Evolutionary conservation across 2,113 vertebrate species (phyloP).

Genomic region (Origma solitaria): DNA sequence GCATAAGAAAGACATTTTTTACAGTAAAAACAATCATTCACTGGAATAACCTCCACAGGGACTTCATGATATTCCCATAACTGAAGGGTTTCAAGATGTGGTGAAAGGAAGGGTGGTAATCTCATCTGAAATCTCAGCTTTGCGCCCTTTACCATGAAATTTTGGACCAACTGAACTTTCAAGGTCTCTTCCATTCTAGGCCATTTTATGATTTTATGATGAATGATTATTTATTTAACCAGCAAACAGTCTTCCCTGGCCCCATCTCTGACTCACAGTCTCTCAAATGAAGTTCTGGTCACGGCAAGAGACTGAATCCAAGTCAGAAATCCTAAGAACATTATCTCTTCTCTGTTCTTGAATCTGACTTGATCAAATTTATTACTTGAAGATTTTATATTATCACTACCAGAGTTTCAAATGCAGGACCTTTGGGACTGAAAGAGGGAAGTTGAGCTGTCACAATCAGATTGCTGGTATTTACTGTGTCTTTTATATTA

Average conservation of each 20-base stretch:
- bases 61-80: rapidly evolving
- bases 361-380: neutral
- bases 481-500: neutral
- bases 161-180: neutral
- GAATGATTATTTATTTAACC: neutral
- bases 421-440: neutral
- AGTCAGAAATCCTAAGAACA: neutral
- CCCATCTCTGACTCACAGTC: neutral
- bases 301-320: neutral
- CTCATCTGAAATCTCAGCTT: neutral
- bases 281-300: neutral
- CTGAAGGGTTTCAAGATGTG: neutral
- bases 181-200: neutral
- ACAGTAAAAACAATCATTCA: neutral
- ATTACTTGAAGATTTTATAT: neutral
- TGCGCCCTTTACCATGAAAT: neutral
- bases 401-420: neutral
- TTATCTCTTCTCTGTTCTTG: neutral
- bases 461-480: neutral
- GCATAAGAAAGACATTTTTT: neutral
- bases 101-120: neutral
- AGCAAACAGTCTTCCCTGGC: neutral
- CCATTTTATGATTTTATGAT: neutral
- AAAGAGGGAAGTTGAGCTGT: neutral
- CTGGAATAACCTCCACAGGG: neutral